These are phyloP conservation scores for Rhagium mordax DNA, from an alignment of 2,888 invertebrate genomes.

Conservation along the genomic window DNA sequence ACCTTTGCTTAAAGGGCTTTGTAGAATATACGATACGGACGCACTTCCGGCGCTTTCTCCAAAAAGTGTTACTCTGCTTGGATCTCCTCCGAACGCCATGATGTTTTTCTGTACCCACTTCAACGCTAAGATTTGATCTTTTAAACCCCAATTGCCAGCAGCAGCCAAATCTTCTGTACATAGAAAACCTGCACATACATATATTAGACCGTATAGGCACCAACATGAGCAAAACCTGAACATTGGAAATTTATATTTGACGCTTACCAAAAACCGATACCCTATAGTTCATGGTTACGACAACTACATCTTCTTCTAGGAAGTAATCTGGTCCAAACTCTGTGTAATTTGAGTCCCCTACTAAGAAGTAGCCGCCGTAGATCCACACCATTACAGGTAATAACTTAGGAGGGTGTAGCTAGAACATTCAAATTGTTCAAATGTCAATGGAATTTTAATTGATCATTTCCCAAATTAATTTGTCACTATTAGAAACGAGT, in stretches of 20 bases:
- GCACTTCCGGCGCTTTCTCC: conserved; percentile 56
- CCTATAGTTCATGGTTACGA: conserved; percentile 51
- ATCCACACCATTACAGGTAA: conserved; percentile 52
- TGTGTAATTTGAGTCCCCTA: conserved; percentile 43
- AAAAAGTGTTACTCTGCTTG: conserved; percentile 49
- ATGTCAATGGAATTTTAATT: too few relatives aligned
- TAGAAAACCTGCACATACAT: conserved; percentile 43
- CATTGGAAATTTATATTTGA: too few relatives aligned
- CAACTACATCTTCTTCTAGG: conserved; percentile 49
- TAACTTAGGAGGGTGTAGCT: conserved; percentile 8
- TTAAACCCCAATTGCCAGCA: conserved; percentile 54
- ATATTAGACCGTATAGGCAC: too few relatives aligned
- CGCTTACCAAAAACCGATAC: conserved; percentile 47
- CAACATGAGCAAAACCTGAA: too few relatives aligned
- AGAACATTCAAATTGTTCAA: too few relatives aligned
- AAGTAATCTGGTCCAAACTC: conserved; percentile 49
- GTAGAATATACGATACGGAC: conserved; percentile 49
- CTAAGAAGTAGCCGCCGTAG: conserved; percentile 51
- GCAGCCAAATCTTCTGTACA: conserved; percentile 51
- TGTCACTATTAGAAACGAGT: too few relatives aligned
- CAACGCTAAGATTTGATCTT: conserved; percentile 55
- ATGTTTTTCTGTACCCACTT: conserved; percentile 54
- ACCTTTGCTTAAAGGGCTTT: conserved; percentile 48
- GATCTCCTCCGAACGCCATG: conserved; percentile 51
- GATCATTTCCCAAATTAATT: too few relatives aligned